Conservation (phyloP, 1,140 invertebrate genomes). For the Cotesia chilonis region DNA sequence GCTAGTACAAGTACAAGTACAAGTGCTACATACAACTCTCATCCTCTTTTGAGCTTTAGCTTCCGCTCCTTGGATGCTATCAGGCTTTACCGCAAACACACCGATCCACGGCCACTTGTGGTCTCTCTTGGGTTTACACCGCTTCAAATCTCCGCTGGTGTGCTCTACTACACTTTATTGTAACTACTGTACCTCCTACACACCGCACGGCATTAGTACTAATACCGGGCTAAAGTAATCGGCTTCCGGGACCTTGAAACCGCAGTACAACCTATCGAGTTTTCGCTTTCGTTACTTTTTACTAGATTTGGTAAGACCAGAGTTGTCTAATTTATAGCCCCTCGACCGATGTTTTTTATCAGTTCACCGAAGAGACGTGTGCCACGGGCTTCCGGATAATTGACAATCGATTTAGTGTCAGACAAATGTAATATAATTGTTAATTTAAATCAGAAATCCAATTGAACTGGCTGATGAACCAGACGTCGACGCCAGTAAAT, state of each 20-base stretch:
- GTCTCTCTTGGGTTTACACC: slow-evolving; percentile 25
- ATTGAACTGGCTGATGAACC: slow-evolving; percentile 34
- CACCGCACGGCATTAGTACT: too few species aligned
- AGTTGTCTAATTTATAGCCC: too few species aligned
- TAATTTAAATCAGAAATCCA: not conserved
- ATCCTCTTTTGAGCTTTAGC: not conserved
- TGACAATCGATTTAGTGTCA: slow-evolving; percentile 2
- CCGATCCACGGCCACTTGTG: slow-evolving; percentile 58
- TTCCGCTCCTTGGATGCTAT: too few species aligned
- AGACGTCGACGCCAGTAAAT: slow-evolving; percentile 26
- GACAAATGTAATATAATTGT: slow-evolving; percentile 1
- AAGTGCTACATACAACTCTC: not conserved
- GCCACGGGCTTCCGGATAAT: not conserved
- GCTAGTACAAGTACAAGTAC: not conserved
- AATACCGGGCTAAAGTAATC: too few species aligned
- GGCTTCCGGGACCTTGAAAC: too few species aligned
- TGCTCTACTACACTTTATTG: not conserved
- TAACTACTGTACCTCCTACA: not conserved
- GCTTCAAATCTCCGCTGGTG: not conserved
- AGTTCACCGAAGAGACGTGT: too few species aligned
- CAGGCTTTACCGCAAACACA: too few species aligned
- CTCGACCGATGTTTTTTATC: too few species aligned
- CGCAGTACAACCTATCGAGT: too few species aligned
- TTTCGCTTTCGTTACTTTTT: too few species aligned
- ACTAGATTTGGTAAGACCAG: too few species aligned